Conservation (phyloP, 2,113 vertebrate species). For the Paramisgurnus dabryanus region DNA sequence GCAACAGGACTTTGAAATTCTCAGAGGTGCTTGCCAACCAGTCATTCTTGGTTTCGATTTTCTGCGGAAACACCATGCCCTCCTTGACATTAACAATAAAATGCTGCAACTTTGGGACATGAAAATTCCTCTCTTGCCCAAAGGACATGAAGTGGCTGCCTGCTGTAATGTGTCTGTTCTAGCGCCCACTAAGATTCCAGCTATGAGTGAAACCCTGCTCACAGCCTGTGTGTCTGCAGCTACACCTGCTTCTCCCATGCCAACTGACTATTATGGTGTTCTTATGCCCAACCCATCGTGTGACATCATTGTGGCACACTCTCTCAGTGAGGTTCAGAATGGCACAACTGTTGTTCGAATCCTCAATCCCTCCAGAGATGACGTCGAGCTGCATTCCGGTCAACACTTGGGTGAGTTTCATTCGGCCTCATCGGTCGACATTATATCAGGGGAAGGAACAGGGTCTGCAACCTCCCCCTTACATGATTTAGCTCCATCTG, state of each 20-base stretch:
- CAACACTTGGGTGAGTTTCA: constrained; percentile 29
- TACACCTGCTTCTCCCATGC: too few relatives aligned
- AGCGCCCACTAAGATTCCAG: background rate
- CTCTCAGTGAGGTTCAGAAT: constrained; percentile 31
- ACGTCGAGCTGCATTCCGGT: constrained; percentile 18
- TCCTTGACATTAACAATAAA: constrained; percentile 13
- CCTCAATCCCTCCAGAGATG: background rate
- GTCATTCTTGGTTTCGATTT: constrained; percentile 17
- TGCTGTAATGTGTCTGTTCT: constrained; percentile 35
- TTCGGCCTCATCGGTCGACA: constrained; percentile 12
- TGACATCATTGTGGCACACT: background rate
- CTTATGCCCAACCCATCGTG: constrained; percentile 27
- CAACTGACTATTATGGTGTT: background rate
- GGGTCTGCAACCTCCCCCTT: background rate
- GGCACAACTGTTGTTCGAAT: background rate
- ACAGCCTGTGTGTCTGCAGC: background rate
- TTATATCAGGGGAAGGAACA: background rate
- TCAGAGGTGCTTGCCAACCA: constrained; percentile 7
- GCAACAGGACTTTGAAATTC: constrained; percentile 20
- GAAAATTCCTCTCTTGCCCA: background rate
- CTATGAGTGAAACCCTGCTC: background rate
- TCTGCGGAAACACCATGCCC: constrained; percentile 15
- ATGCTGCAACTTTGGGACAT: background rate
- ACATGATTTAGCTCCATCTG: background rate
- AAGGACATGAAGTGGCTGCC: constrained; percentile 3